Percentiles rank a stretch among this genome's conserved stretches.
These are phyloP conservation scores for Aleadryas rufinucha DNA, from an alignment of 2,113 vertebrate genomes.

Conservation along the genomic window DNA sequence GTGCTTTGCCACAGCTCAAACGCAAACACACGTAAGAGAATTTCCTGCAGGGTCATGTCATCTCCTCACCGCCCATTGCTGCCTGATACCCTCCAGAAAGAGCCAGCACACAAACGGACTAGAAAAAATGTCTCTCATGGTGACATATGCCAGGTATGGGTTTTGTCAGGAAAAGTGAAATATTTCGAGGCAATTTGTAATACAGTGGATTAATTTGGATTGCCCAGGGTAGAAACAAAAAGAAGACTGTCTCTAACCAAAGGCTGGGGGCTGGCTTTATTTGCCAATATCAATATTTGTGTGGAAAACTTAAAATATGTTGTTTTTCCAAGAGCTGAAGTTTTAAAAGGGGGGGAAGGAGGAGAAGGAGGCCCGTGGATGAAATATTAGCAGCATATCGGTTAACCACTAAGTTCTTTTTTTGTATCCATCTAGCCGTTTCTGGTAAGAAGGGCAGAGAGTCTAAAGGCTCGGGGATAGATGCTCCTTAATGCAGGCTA, in stretches of 20 bases:
- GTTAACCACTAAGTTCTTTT: constrained; percentile 63
- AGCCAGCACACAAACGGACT: neutral
- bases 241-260: constrained; percentile 51
- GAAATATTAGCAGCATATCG: constrained; percentile 64
- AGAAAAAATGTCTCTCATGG: neutral
- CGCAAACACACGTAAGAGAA: neutral
- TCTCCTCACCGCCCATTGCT: neutral
- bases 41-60: neutral
- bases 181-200: constrained; percentile 40
- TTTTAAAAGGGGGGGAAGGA: neutral
- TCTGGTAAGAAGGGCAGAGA: neutral
- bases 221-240: constrained; percentile 56
- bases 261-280: constrained; percentile 31
- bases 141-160: neutral
- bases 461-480: neutral
- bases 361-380: constrained; percentile 1
- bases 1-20: neutral
- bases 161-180: constrained; percentile 22
- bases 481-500: neutral
- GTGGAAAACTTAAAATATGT: constrained; percentile 73
- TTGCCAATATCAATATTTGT: constrained; percentile 77
- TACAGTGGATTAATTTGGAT: constrained; percentile 41
- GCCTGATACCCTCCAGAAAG: neutral
- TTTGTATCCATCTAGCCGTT: neutral
- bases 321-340: constrained; percentile 67